Evolutionary conservation across 2,797 vertebrate genomes (phyloP), one percentile per base, ranked within the genome.

Genomic region (Amniataba percoides): DNA sequence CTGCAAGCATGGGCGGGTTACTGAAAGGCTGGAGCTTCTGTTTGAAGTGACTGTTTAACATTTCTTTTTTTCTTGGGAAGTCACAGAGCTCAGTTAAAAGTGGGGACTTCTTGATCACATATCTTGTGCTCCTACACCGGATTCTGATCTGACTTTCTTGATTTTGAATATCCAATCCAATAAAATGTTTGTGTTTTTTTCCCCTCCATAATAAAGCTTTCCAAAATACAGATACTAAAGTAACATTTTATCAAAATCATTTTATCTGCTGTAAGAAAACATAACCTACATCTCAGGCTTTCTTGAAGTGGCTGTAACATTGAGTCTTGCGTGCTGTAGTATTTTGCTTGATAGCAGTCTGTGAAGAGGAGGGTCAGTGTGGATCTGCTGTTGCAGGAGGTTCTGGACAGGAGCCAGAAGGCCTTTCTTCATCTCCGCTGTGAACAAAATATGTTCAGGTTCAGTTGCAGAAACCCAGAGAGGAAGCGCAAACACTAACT

Each of bases 351-450:
- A 43, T 61, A n/a, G 48, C 43, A 2, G 11, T 45, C 43, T 3
- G 15, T 45, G 58, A 43, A 34, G 52, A 52, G 43, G 36, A 56
- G 23, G 57, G 18, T 64, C 34, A 34, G 31, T 21, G 51, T 34
- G 42, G 34, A 49, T 48, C 36, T 51, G 34, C 19, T 49, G 59
- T 21, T 42, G 66, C 23, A 58, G 45, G 43, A 65, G 45, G 53
- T 13, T 46, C 53, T 59, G 55, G 40, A 51, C 15, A 13, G 13
- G 43, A 64, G 53, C 46, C 59, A 58, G 52, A 52, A 1, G 34
- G 10, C 21, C 3, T 57, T 42, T 71, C 39, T 64, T 45, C 21
- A 45, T 60, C 46, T 52, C 60, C 19, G 52, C 8, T 36, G 16
- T 16, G 36, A 59, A 43, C 4, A 0, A 39, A 27, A 45, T 15